Evolutionary conservation across 2,113 vertebrate genomes (phyloP).

Genomic region (human): GRCh38 chr3:172973501-172974000

Average conservation of each 20-base stretch:
- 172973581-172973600: background rate
- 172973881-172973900: slow-evolving; percentile 73
- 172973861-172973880: slow-evolving; percentile 48
- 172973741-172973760: background rate
- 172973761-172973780: background rate
- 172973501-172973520: background rate
- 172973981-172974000: slow-evolving; percentile 61
- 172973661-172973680: background rate
- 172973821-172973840: background rate
- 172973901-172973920: slow-evolving; percentile 52
- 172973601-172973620: background rate
- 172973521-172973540: background rate
- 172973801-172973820: slow-evolving; percentile 39
- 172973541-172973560: background rate
- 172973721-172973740: background rate
- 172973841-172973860: slow-evolving; percentile 55
- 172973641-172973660: background rate
- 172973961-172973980: slow-evolving; percentile 59
- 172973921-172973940: slow-evolving; percentile 79
- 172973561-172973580: background rate
- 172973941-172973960: slow-evolving; percentile 67
- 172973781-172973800: background rate
- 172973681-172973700: background rate
- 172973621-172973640: background rate
- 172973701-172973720: background rate